phyloP scores from a whole-genome alignment of 2,888 invertebrate genomes.

The Dasysyrphus albostriatus region DNA sequence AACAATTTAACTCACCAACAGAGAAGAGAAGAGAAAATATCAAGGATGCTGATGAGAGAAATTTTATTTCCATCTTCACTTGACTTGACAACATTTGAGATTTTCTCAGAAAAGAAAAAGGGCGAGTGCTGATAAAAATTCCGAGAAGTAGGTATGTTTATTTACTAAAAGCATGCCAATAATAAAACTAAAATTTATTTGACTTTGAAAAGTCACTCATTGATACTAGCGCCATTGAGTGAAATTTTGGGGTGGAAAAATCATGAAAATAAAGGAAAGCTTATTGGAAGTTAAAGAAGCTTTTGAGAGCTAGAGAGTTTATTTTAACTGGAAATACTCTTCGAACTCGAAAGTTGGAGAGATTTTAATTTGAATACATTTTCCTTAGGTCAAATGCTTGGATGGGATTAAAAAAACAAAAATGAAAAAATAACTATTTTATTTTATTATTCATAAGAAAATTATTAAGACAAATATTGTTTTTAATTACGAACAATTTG shows the following conservation, averaged over 20 bases:
- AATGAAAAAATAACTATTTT: background rate
- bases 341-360: conserved; percentile 63
- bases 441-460: background rate
- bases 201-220: conserved; percentile 34
- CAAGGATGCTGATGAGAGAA: conserved; percentile 17
- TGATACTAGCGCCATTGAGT: conserved; percentile 59
- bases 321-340: conserved; percentile 6
- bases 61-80: background rate
- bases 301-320: conserved; percentile 17
- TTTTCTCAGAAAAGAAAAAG: conserved; percentile 4
- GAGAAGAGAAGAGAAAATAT: background rate
- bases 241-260: background rate
- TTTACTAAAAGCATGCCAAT: background rate
- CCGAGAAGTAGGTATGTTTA: background rate
- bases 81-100: background rate
- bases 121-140: conserved; percentile 43
- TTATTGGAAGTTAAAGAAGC: conserved; percentile 45
- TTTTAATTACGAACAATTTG: no score
- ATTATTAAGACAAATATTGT: no score
- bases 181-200: background rate
- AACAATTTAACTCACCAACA: background rate
- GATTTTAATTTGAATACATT: conserved; percentile 45
- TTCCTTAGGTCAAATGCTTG: background rate
- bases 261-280: background rate
- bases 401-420: background rate